These are phyloP conservation scores for Amblyopsis hoosieri DNA, from an alignment of 2,797 vertebrate species.

Conservation along the genomic window DNA sequence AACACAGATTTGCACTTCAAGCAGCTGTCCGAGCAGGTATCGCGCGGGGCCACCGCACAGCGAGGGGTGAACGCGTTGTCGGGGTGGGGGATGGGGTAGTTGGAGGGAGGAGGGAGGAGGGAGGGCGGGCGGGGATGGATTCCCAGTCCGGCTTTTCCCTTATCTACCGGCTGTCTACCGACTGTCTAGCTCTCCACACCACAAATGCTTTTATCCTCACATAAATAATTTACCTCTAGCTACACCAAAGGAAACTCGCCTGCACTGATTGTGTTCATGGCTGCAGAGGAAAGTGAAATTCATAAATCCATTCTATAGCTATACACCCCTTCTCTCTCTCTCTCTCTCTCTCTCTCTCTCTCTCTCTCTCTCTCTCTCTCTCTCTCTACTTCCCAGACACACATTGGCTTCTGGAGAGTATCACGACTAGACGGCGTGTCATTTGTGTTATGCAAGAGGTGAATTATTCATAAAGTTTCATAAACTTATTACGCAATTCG, in stretches of 20 bases:
- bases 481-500: too few species aligned
- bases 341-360: conserved; percentile 16
- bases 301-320: conserved; percentile 52
- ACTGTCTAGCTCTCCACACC: conserved; percentile 64
- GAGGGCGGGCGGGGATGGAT: conserved; percentile 16
- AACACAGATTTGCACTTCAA: conserved; percentile 94
- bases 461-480: too few species aligned
- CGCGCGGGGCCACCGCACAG: conserved; percentile 78
- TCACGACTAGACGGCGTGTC: not conserved
- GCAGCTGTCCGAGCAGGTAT: conserved; percentile 78
- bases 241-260: conserved; percentile 80
- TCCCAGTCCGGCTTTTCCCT: conserved; percentile 42
- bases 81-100: conserved; percentile 36
- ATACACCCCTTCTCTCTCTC: conserved; percentile 27
- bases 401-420: conserved; percentile 10
- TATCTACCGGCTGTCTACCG: conserved; percentile 51
- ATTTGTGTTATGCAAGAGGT: too few species aligned
- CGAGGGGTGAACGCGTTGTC: conserved; percentile 63
- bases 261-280: conserved; percentile 74
- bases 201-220: conserved; percentile 77
- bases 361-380: conserved; percentile 13
- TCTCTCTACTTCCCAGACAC: not conserved
- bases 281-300: conserved; percentile 69
- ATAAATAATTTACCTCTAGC: conserved; percentile 84
- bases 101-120: conserved; percentile 3